Evolutionary conservation across 92 coral and sea anemone genomes (phyloP).

Genomic region (Porites cylindrica): DNA sequence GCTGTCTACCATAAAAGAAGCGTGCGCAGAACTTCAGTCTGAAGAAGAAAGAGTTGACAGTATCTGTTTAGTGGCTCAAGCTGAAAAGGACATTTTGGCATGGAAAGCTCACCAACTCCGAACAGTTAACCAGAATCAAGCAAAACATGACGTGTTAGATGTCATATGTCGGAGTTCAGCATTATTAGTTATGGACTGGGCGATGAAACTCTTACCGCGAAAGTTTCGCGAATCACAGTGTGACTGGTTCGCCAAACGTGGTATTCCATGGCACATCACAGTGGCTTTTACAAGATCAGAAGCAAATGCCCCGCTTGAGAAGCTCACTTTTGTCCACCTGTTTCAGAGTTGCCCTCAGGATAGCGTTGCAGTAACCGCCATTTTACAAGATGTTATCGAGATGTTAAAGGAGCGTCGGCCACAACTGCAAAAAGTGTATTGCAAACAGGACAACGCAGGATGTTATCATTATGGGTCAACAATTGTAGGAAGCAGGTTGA

Average conservation of each 20-base stretch:
- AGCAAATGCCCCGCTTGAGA: conserved; percentile 16
- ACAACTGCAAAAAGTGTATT: conserved; percentile 36
- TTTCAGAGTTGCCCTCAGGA: conserved; percentile 29
- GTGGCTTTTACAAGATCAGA: conserved; percentile 43
- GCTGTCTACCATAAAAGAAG: conserved; percentile 15
- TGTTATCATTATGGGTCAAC: conserved; percentile 46
- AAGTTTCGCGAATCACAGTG: conserved; percentile 15
- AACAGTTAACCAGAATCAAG: no score
- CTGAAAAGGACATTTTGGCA: neutral
- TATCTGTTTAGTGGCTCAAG: conserved; percentile 5
- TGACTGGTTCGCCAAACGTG: conserved; percentile 26
- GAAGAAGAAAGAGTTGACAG: conserved; percentile 7
- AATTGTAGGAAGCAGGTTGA: no score
- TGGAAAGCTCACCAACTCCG: no score
- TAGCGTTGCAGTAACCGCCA: conserved; percentile 35
- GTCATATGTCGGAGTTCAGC: neutral
- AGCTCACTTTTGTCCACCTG: conserved; percentile 16
- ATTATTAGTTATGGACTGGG: conserved; percentile 40
- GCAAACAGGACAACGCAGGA: conserved; percentile 61
- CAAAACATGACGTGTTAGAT: conserved; percentile 22
- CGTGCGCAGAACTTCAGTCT: conserved; percentile 13
- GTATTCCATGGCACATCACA: neutral
- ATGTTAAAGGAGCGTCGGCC: conserved; percentile 27
- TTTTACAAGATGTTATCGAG: neutral
- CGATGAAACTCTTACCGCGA: conserved; percentile 44